A percentile compares a stretch with the other conserved stretches of the same genome.
Evolutionary conservation across 92 coral and sea anemone genomes (phyloP).

Genomic region (Zoanthus gigantus): DNA sequence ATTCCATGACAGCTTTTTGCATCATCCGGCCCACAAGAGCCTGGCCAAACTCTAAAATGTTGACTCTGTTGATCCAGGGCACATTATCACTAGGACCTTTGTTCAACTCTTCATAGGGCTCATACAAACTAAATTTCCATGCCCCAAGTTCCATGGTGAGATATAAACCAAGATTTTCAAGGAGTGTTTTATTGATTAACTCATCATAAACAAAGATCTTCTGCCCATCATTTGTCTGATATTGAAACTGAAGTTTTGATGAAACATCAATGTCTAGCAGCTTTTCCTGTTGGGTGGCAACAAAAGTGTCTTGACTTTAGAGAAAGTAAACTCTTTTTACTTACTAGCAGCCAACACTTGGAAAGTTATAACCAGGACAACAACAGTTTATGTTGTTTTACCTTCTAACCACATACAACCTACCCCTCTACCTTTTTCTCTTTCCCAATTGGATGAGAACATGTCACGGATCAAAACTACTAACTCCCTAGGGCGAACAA

Average conservation of each 20-base stretch:
- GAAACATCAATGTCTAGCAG: slow-evolving; percentile 65
- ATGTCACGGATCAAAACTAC: too few species aligned
- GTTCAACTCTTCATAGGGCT: slow-evolving; percentile 84
- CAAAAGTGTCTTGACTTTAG: too few species aligned
- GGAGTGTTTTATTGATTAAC: slow-evolving; percentile 50
- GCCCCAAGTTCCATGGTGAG: slow-evolving; percentile 69
- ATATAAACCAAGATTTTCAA: slow-evolving; percentile 58
- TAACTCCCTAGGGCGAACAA: too few species aligned
- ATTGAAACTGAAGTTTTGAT: slow-evolving; percentile 70
- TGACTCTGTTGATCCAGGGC: slow-evolving; percentile 89
- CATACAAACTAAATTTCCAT: slow-evolving; percentile 85
- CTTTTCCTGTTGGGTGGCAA: slow-evolving; percentile 47
- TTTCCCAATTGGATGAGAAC: too few species aligned
- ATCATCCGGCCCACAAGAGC: slow-evolving; percentile 71
- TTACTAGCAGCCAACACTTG: too few species aligned
- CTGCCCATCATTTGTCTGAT: slow-evolving; percentile 73
- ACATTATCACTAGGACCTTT: slow-evolving; percentile 76
- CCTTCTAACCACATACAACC: too few species aligned
- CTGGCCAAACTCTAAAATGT: slow-evolving; percentile 75
- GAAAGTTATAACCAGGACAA: too few species aligned
- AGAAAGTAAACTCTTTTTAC: too few species aligned
- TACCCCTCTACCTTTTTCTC: too few species aligned
- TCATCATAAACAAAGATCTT: slow-evolving; percentile 80
- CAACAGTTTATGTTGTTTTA: too few species aligned
- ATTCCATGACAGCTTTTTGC: slow-evolving; percentile 86